Base-by-base conservation (phyloP, 1,140 invertebrate genomes). In the Anadara kagoshimensis region DNA sequence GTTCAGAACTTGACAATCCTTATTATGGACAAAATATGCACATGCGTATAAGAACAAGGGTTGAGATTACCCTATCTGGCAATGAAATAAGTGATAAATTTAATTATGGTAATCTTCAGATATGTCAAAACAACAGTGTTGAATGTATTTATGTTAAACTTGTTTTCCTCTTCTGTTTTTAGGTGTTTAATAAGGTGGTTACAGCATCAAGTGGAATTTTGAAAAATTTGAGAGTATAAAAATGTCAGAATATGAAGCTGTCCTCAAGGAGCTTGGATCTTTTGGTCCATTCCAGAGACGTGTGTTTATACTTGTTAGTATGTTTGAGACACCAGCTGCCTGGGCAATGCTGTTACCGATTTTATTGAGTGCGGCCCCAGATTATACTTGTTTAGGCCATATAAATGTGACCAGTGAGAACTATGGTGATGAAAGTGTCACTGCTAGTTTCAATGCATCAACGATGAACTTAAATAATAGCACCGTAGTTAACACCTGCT, bases 311-410 rank as follows among this genome's bases (percentile, higher is more conserved):
- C 65, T 86, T 11, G 82, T 86, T 3, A 86, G 82, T 26, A 56
- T 84, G 54, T 83, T 86, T 78, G 85, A 87, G 57, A 80, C 80
- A 5, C 82, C 85, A 11, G 69, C 80, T 36, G 83, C 83, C 18
- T 85, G 84, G 82, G 82, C 82, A 18, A 86, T 87, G 84, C 69
- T 87, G 10, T 64, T 85, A 14, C 85, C 84, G 1, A 76, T 87
- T 24, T 79, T 87, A 43, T 74, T 78, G 0, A 71, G 76, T 63
- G 74, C 78, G 36, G 75, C 56, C 11, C 78, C 80, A 24, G 57
- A 69, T 14, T 81, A 73, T 73, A 49, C 24, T 7, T 83, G 80
- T 69, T 26, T 18, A 59, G 44, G 43, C 0, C 16, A 53, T 41
- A 53, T 22, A 36, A 57, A 45, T 36, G 57, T 20, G 11, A 29